A percentile compares a stretch with the other conserved stretches of the same genome.
These are phyloP conservation scores for Lepilemur ruficaudatus DNA, from an alignment of 2,797 vertebrate genomes.

Conservation along the genomic window DNA sequence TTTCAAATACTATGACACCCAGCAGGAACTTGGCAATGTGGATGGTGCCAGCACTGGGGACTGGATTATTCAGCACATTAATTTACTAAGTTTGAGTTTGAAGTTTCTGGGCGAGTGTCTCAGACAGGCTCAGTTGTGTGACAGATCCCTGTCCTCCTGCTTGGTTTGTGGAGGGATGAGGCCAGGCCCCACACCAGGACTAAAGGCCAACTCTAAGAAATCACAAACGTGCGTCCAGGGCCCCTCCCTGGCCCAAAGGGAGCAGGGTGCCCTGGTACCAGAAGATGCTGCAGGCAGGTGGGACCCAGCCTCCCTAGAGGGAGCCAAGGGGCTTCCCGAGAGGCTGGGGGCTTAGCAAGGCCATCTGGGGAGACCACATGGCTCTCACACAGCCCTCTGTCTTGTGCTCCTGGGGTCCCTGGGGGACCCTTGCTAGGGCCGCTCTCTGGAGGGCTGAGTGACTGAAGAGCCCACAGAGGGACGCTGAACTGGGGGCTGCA, in stretches of 20 bases:
- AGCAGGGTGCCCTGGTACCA: not conserved
- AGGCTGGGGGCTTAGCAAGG: not conserved
- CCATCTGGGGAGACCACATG: not conserved
- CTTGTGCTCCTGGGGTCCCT: not conserved
- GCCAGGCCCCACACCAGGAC: not conserved
- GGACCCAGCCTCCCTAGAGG: not conserved
- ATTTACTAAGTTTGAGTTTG: not conserved
- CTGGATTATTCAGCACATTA: not conserved
- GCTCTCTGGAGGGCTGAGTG: not conserved
- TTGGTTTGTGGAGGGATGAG: not conserved
- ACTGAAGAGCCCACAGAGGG: not conserved
- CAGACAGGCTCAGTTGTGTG: not conserved
- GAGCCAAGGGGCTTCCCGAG: not conserved
- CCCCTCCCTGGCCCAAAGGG: not conserved
- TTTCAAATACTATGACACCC: not conserved
- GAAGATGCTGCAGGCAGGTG: not conserved
- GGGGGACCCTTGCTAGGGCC: not conserved
- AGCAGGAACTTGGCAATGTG: rapidly evolving
- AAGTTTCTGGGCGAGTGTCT: not conserved
- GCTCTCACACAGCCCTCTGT: not conserved
- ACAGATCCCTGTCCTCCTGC: not conserved
- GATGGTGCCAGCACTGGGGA: rapidly evolving
- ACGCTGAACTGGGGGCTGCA: not conserved
- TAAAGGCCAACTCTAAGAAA: not conserved
- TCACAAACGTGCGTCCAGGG: not conserved